Evolutionary conservation across 1,140 invertebrate species (phyloP).

Genomic region (Atta texana): DNA sequence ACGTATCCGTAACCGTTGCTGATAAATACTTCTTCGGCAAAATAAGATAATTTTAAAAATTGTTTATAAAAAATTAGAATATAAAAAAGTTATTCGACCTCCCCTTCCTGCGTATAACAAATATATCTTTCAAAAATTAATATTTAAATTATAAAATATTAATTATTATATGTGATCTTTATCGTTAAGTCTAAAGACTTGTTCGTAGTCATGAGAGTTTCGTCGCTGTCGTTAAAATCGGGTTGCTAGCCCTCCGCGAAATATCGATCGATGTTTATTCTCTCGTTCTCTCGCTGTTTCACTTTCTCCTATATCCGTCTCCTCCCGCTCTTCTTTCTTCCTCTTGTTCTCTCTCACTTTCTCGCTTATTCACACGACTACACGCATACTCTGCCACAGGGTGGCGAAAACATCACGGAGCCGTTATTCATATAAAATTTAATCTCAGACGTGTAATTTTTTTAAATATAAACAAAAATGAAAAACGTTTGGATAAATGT

Average conservation of each 20-base stretch:
- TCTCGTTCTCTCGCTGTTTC: slow-evolving; percentile 54
- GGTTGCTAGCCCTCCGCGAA: slow-evolving; percentile 74
- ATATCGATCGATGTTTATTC: slow-evolving; percentile 82
- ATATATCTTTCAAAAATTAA: background rate
- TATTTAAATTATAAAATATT: background rate
- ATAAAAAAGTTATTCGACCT: background rate
- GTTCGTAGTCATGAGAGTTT: slow-evolving; percentile 60
- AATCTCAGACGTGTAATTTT: background rate
- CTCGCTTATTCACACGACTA: slow-evolving; percentile 12
- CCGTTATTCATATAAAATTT: background rate
- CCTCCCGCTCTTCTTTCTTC: slow-evolving; percentile 41
- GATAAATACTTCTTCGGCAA: background rate
- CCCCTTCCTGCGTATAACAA: background rate
- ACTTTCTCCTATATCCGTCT: slow-evolving; percentile 41
- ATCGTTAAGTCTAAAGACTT: slow-evolving; percentile 1
- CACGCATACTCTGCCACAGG: slow-evolving; percentile 7
- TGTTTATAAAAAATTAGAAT: background rate
- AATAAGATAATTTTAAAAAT: background rate
- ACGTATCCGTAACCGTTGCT: background rate
- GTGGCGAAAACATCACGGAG: slow-evolving; percentile 39
- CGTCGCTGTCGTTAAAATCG: slow-evolving; percentile 77
- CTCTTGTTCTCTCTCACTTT: slow-evolving; percentile 50
- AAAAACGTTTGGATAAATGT: background rate
- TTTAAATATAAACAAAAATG: background rate
- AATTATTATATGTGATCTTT: background rate